Evolutionary conservation across 1,140 invertebrate species (phyloP).

Genomic region (Lepidurus apus): DNA sequence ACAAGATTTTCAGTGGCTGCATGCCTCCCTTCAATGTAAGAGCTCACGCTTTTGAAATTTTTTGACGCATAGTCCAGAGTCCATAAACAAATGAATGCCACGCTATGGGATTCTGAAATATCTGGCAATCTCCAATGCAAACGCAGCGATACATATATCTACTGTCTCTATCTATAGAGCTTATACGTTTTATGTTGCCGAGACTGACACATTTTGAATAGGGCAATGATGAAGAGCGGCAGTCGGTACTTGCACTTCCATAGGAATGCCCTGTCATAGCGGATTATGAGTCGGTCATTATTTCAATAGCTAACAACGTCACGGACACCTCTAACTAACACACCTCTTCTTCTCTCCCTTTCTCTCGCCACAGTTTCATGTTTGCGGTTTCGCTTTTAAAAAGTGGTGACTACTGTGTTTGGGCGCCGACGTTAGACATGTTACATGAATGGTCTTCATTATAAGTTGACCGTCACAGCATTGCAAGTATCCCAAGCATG

Average conservation of each 20-base stretch:
- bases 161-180: neutral
- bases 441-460: conserved; percentile 10
- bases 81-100: neutral
- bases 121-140: too few species aligned
- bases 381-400: conserved; percentile 19
- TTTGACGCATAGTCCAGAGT: neutral
- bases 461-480: neutral
- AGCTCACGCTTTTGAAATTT: neutral
- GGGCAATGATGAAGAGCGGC: neutral
- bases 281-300: conserved; percentile 10
- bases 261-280: conserved; percentile 10
- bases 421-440: conserved; percentile 12
- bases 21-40: neutral
- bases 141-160: too few species aligned
- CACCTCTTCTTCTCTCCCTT: neutral
- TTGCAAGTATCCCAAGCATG: neutral
- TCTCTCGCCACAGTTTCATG: neutral
- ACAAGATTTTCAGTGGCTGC: neutral
- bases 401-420: conserved; percentile 21
- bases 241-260: neutral
- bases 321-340: neutral
- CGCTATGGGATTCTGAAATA: too few species aligned
- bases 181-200: neutral
- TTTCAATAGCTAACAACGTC: conserved; percentile 1
- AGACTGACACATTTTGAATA: neutral